These are phyloP conservation scores for Dryocosmus kuriphilus DNA, from an alignment of 2,888 invertebrate species.

Conservation along the genomic window DNA sequence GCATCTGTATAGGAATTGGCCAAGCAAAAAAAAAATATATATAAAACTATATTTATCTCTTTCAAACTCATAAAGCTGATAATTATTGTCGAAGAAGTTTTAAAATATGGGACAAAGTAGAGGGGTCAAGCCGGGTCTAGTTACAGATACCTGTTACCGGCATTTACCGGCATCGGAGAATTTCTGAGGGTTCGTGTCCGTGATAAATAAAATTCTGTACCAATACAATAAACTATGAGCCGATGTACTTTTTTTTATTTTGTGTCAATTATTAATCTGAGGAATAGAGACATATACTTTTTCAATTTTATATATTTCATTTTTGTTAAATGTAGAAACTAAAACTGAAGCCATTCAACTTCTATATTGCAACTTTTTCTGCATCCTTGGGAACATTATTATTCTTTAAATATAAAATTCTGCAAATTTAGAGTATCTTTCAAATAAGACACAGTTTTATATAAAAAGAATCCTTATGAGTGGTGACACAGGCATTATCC, in stretches of 20 bases:
- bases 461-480: neutral
- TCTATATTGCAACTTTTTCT: neutral
- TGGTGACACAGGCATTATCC: neutral
- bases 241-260: too few relatives aligned
- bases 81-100: too few relatives aligned
- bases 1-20: neutral
- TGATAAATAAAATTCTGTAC: too few relatives aligned
- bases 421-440: neutral
- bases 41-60: neutral
- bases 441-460: neutral
- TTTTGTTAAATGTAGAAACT: neutral
- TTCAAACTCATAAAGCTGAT: too few relatives aligned
- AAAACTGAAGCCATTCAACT: neutral
- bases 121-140: too few relatives aligned
- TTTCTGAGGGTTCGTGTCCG: too few relatives aligned
- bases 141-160: too few relatives aligned
- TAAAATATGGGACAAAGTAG: too few relatives aligned
- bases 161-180: too few relatives aligned
- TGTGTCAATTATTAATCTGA: neutral
- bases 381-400: neutral
- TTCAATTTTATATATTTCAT: neutral
- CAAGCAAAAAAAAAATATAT: neutral
- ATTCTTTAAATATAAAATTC: neutral
- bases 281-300: too few relatives aligned
- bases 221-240: too few relatives aligned